These are phyloP conservation scores for Eretmocerus hayati DNA, from an alignment of 2,888 invertebrate genomes.

Conservation along the genomic window DNA sequence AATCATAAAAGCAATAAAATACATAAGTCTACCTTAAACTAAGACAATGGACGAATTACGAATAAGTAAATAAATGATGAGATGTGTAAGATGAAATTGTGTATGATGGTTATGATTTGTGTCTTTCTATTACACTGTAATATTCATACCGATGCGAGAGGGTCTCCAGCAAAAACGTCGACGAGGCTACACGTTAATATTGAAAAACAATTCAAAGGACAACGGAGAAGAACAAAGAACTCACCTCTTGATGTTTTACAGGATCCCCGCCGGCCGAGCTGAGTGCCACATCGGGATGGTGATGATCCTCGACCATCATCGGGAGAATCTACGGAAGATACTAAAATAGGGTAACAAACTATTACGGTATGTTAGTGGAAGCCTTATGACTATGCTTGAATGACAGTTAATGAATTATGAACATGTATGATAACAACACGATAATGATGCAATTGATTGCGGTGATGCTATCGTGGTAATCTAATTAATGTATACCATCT, in stretches of 20 bases:
- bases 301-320: slow-evolving; percentile 72
- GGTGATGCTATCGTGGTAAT: neutral
- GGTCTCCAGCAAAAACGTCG: slow-evolving; percentile 17
- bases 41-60: slow-evolving; percentile 4
- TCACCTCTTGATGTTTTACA: slow-evolving; percentile 84
- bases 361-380: slow-evolving; percentile 31
- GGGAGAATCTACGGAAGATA: slow-evolving; percentile 58
- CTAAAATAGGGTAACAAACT: slow-evolving; percentile 42
- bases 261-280: slow-evolving; percentile 73
- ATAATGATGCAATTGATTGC: slow-evolving; percentile 1
- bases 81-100: slow-evolving; percentile 5
- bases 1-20: slow-evolving; percentile 30
- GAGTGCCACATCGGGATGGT: slow-evolving; percentile 58
- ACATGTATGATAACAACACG: neutral
- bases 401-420: slow-evolving; percentile 2
- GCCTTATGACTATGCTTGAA: slow-evolving; percentile 21
- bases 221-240: too few species aligned
- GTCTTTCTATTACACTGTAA: slow-evolving; percentile 9
- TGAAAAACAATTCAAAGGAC: slow-evolving; percentile 4
- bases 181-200: slow-evolving; percentile 8
- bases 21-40: slow-evolving; percentile 13
- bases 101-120: slow-evolving; percentile 9
- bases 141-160: slow-evolving; percentile 13
- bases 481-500: neutral
- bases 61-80: slow-evolving; percentile 1